Percentiles rank a stretch among this genome's conserved stretches.
phyloP scores from a whole-genome alignment of 2,113 vertebrate species.

The Pipra filicauda region DNA sequence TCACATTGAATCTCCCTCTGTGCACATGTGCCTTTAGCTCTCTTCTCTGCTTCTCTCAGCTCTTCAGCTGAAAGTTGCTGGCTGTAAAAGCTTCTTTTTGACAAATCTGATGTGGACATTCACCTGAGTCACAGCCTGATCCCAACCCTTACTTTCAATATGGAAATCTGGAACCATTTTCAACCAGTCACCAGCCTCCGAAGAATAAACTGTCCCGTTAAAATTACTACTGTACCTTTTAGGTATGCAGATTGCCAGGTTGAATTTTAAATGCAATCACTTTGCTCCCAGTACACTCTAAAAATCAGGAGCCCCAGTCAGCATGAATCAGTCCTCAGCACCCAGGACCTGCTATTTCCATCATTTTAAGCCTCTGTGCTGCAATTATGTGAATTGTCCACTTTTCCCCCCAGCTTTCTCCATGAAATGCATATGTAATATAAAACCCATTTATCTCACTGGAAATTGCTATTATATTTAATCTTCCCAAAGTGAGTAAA shows the following conservation, averaged over 20 bases:
- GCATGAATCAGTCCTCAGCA: constrained; percentile 2
- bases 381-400: constrained; percentile 2
- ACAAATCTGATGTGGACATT: not conserved
- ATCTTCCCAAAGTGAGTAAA: constrained; percentile 38
- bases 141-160: not conserved
- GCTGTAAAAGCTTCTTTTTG: constrained; percentile 1
- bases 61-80: not conserved
- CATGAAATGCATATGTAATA: not conserved
- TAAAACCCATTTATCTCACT: not conserved
- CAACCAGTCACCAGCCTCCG: not conserved
- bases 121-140: not conserved
- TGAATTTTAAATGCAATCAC: constrained; percentile 62
- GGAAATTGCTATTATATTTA: not conserved
- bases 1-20: not conserved
- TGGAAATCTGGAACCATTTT: not conserved
- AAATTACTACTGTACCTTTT: not conserved
- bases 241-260: constrained; percentile 46
- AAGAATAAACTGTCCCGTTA: constrained; percentile 24
- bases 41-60: not conserved
- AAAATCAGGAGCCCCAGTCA: not conserved
- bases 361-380: not conserved
- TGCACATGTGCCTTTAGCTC: not conserved
- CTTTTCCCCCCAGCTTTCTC: not conserved
- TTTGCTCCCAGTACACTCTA: not conserved
- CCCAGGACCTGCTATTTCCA: not conserved